Evolutionary conservation across 64 coral and sea anemone species (phyloP), one percentile per base, ranked within the genome.

Genomic region (Catalaphyllia jardinei): DNA sequence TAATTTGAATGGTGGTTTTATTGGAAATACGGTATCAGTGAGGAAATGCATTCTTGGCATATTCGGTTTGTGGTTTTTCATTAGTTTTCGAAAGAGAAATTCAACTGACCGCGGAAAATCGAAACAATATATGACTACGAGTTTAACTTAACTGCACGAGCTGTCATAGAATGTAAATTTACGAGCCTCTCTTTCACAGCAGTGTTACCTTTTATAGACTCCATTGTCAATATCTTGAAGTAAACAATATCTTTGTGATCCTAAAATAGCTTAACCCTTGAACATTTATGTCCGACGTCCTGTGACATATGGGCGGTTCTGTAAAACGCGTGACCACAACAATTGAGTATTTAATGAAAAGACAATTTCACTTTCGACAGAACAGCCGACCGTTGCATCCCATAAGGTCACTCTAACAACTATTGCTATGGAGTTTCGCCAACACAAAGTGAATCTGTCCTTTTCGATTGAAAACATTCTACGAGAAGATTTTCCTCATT

Each of bases 381-480:
- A 51, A 1, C 6, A 27, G 65, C 22, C n/a, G 65, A 27, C 22
- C 65, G 22, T 25, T 85, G 18, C 4, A 85, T 85, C 69, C 14
- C 67, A 15, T 14, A 85, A 85, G 63, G 81, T 71, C 62, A 71
- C 4, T 33, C 29, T 7, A 24, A 18, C 38, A 71, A 1, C 62
- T 7, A 10, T 4, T 30, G 6, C 31, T 39, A 85, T 85, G 81
- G 63, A 85, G 25, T 71, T 71, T 67, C 62, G 25, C 22, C 33
- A 31, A 51, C 62, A 71, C 24, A 85, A 85, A 65, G 62, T 35
- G 16, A 42, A 51, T 71, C 81, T 85, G 16, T 81, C 79, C 15
- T 81, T 81, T 38, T 81, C 79, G 6, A 81, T 81, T 30, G 79
- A 81, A 62, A 81, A 81, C 17, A 81, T 81, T 29, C 62, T 81